Evolutionary conservation across 2,888 invertebrate species (phyloP), one percentile per base, ranked within the genome.

Genomic region (Balanococcus diminutus): DNA sequence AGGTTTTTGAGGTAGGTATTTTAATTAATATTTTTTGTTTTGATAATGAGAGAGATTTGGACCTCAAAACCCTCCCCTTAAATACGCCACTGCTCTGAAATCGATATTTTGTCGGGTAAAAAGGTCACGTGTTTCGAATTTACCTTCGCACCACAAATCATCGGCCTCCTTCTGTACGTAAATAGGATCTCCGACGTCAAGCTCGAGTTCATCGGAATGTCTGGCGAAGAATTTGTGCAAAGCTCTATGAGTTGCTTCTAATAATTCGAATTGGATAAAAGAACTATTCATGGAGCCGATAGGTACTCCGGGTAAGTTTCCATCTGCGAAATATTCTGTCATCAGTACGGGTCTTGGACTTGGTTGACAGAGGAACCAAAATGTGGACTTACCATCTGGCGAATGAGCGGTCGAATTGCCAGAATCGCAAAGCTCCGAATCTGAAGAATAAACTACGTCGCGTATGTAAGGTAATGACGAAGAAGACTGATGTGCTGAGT

Each of bases 111-210:
- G n/a, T n/a, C n/a, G n/a, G n/a, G n/a, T n/a, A n/a, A n/a, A n/a
- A n/a, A n/a, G n/a, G n/a, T n/a, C n/a, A n/a, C n/a, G n/a, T n/a
- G n/a, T n/a, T n/a, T n/a, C n/a, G n/a, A n/a, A n/a, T n/a, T n/a
- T 83, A 96, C 98, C 98, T 93, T 98, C 97, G 90, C 97, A 97
- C 99, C 99, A 99, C 87, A 98, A 92, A 90, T 99, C 99, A 88
- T 98, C 98, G 28, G 96, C 96, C 90, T 98, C 98, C 89, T 96
- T 96, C 89, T 97, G 96, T 88, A 99, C 97, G 90, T 98, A 98
- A 88, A 99, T 94, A 0, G 98, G 97, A 90, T 99, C 99, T 0
- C 99, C 99, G 87, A 98, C 98, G 91, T 99, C 98, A 39, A 99
- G 93, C 90, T 97, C 96, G 87, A 99, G 95, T 91, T 99, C 98